Evolutionary conservation across 1,140 invertebrate genomes (phyloP).

Genomic region (Drosophila funebris): DNA sequence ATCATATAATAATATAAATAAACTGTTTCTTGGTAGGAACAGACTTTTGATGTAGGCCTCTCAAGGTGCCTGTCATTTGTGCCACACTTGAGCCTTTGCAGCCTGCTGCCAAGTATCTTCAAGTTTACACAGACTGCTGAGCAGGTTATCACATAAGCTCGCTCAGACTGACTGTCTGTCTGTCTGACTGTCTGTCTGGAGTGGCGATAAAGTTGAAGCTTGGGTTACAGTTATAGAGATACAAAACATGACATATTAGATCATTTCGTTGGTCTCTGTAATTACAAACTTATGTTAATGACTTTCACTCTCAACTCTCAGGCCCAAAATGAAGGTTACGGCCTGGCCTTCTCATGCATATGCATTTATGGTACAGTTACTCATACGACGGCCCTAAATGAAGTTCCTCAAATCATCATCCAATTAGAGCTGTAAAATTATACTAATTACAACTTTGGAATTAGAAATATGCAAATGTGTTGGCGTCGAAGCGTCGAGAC

Average conservation of each 20-base stretch:
- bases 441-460: constrained; percentile 83
- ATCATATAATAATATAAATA: too few species aligned
- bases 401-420: constrained; percentile 77
- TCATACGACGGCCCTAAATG: constrained; percentile 55
- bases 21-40: not conserved
- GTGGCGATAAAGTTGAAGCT: constrained; percentile 18
- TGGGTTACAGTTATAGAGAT: not conserved
- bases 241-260: constrained; percentile 24
- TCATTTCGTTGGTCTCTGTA: constrained; percentile 34
- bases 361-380: constrained; percentile 55
- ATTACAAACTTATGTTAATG: constrained; percentile 65
- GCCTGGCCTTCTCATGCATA: constrained; percentile 40
- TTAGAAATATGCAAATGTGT: constrained; percentile 78
- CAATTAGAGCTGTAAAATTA: constrained; percentile 81
- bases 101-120: not conserved
- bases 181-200: not conserved
- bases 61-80: too few species aligned
- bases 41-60: constrained; percentile 3
- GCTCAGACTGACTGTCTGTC: constrained; percentile 23
- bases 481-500: constrained; percentile 18
- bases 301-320: constrained; percentile 57
- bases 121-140: not conserved
- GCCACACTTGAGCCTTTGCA: not conserved
- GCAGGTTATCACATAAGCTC: constrained; percentile 11
- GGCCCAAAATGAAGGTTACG: constrained; percentile 61